Evolutionary conservation across 2,113 vertebrate species (phyloP).

Genomic region (Suncus etruscus): DNA sequence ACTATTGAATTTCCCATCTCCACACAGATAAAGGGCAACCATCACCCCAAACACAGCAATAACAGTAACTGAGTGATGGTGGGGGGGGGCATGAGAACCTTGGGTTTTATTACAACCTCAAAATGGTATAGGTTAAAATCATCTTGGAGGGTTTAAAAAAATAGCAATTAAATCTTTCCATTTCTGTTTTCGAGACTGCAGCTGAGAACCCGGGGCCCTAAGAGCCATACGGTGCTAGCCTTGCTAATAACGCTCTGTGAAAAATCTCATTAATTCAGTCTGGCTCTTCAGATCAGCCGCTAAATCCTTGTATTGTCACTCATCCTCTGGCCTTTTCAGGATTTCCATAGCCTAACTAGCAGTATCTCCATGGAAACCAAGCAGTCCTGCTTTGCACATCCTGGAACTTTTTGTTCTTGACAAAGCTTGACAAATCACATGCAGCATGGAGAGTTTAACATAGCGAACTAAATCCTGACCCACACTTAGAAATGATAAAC

Average conservation of each 20-base stretch:
- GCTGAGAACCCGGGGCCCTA: constrained; percentile 86
- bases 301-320: constrained; percentile 99
- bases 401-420: constrained; percentile 95
- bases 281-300: constrained; percentile 95
- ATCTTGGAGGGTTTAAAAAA: constrained; percentile 87
- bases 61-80: constrained; percentile 79
- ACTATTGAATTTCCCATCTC: constrained; percentile 87
- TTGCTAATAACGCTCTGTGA: constrained; percentile 96
- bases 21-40: constrained; percentile 84
- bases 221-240: constrained; percentile 89
- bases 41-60: constrained; percentile 80
- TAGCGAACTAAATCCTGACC: constrained; percentile 93
- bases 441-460: constrained; percentile 96
- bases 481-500: constrained; percentile 92
- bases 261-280: constrained; percentile 99
- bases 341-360: constrained; percentile 96
- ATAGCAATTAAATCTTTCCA: constrained; percentile 90
- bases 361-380: constrained; percentile 97
- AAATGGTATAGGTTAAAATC: constrained; percentile 89
- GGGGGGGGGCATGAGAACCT: constrained; percentile 78
- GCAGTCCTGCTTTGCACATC: constrained; percentile 95
- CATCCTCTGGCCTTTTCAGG: constrained; percentile 95
- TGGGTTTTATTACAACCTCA: constrained; percentile 85
- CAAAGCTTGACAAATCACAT: constrained; percentile 98
- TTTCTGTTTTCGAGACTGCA: constrained; percentile 92